Base-by-base conservation (phyloP, 2,888 invertebrate species). In the Drosophila rellima region DNA sequence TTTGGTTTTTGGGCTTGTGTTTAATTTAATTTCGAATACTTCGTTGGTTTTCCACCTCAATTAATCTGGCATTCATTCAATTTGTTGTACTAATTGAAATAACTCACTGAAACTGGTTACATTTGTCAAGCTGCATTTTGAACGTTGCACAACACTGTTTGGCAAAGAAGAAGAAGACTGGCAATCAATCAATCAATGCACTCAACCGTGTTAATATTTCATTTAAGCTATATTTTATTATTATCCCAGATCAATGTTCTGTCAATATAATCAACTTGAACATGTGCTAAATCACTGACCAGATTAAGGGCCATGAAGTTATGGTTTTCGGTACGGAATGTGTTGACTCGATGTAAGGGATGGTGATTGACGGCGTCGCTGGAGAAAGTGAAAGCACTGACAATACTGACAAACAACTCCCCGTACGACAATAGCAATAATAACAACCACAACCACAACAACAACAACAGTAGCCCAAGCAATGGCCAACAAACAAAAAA, bases 311-410 rank as follows among this genome's bases (percentile, higher is more conserved):
- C 26, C 31, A 17, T 54, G 31, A 13, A 39, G 42, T 33, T 50
- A 20, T 35, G 31, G 23, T 35, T 37, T 29, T 17, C n/a, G 55
- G 26, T 54, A 5, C 20, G 18, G 17, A 39, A 45, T 35, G 26
- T 31, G n/a, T n/a, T n/a, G n/a, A n/a, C n/a, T n/a, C n/a, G n/a
- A n/a, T n/a, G n/a, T n/a, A n/a, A n/a, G n/a, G 51, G 37, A 23
- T 60, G 52, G 47, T 77, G 77, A 77, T 79, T 79, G 70, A 75
- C 76, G 55, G 59, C 75, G 15, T 51, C 42, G 51, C 48, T 56
- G 33, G 59, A 56, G 11, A 65, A 70, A 63, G n/a, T 66, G 60
- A 33, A 50, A 47, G 37, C 35, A 42, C 48, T 35, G 54, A 54
- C 74, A 71, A 37, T 33, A 42, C 50, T 37, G 54, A 54, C 74